Evolutionary conservation across 1,140 invertebrate species (phyloP), one percentile per base, ranked within the genome.

Genomic region (Pogonomyrmex californicus): DNA sequence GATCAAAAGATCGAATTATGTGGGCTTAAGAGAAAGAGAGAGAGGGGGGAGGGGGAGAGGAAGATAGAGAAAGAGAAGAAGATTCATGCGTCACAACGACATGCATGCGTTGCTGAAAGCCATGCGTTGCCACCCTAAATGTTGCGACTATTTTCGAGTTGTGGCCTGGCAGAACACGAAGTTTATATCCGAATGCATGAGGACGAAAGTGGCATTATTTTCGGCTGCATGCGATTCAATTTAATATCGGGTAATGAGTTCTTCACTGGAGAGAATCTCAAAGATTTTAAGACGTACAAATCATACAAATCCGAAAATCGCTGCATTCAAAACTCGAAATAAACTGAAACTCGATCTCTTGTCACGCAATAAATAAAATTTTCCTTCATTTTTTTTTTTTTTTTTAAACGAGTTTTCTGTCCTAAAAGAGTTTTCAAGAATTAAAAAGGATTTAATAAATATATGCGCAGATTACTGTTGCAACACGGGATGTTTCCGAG

Each of bases 131-230:
- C 87, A 86, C 65, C 85, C 86, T 70, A 91, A 92, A 92, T 87
- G 82, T 65, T 75, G 60, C 56, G 83, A 91, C 91, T 92, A 92
- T 92, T 92, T 92, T 92, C 86, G 89, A 87, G 81, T 30, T 66
- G 58, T 90, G 91, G 89, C 91, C 88, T 92, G 91, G 88, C 68
- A 75, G 30, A 38, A 41, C 23, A n/a, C 89, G 76, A n/a, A 68
- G 88, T 86, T 87, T 91, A 91, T 87, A 89, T 89, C 86, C 70
- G 87, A 91, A 85, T 90, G 75, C 87, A 54, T 36, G 76, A 85
- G 75, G 62, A 65, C 41, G 33, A 68, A 88, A 66, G 51, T 49
- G 83, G 30, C 68, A 89, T 88, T 88, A 89, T 89, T 86, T 86
- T 89, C 62, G 66, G 58, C 70, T 23, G 83, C 68, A 66, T 41